phyloP scores from a whole-genome alignment of 2,888 invertebrate genomes.

The Cheilosia scutellata region DNA sequence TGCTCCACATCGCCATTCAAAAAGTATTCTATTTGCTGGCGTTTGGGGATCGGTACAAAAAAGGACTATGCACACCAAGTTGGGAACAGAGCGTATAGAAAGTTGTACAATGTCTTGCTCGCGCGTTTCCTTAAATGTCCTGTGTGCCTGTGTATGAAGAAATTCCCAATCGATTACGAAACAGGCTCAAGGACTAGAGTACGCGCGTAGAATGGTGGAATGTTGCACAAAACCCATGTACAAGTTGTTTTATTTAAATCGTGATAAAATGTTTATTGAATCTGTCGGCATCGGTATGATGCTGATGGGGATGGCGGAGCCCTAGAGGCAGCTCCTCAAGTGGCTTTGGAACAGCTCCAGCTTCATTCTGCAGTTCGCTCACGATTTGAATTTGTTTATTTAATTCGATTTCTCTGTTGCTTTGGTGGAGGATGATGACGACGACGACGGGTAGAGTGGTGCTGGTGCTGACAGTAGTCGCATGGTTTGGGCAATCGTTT shows the following conservation, averaged over 20 bases:
- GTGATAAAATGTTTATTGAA: conserved; percentile 81
- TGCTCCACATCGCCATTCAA: conserved; percentile 32
- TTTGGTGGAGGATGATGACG: conserved; percentile 43
- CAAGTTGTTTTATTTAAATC: conserved; percentile 81
- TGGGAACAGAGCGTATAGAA: background rate
- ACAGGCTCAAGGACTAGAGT: conserved; percentile 52
- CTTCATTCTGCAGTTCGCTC: conserved; percentile 81
- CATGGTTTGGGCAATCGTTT: conserved; percentile 68
- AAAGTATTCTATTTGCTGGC: conserved; percentile 56
- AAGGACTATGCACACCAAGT: conserved; percentile 29
- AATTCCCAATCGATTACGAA: conserved; percentile 74
- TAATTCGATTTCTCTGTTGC: conserved; percentile 82
- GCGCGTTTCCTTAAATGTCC: conserved; percentile 50
- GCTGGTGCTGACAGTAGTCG: conserved; percentile 42
- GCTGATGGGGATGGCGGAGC: background rate
- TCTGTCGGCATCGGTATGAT: conserved; percentile 74
- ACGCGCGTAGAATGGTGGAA: background rate
- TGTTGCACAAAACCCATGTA: conserved; percentile 66
- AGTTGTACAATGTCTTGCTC: conserved; percentile 49
- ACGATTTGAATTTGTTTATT: conserved; percentile 84
- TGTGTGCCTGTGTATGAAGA: conserved; percentile 53
- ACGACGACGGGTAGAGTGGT: background rate
- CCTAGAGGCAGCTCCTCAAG: conserved; percentile 46
- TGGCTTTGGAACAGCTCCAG: conserved; percentile 47
- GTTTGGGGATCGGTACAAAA: conserved; percentile 20